Conservation (phyloP, 30 jellyfish, hydroid and myxozoan genomes). For the Mastigias papua region DNA sequence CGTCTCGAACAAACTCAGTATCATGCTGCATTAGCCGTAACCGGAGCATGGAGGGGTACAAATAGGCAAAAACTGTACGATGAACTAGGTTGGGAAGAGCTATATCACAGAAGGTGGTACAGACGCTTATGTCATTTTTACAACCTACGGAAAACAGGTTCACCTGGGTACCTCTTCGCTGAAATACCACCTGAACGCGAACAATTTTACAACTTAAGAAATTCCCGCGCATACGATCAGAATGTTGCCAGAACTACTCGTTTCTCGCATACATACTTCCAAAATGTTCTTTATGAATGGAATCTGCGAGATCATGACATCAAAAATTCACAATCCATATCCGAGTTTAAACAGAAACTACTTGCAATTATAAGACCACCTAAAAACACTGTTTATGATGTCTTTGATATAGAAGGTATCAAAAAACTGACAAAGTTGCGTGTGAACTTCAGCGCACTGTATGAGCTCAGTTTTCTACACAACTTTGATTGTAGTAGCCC, state of each 20-base stretch:
- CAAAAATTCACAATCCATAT: slow-evolving; percentile 30
- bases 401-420: slow-evolving; percentile 52
- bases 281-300: slow-evolving; percentile 11
- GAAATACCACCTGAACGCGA: neutral
- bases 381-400: slow-evolving; percentile 37
- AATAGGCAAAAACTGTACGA: neutral
- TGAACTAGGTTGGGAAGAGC: slow-evolving; percentile 10
- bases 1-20: slow-evolving; percentile 2
- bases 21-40: slow-evolving; percentile 29
- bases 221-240: neutral
- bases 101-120: slow-evolving; percentile 18
- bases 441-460: slow-evolving; percentile 43
- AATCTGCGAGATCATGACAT: slow-evolving; percentile 25
- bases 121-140: slow-evolving; percentile 23
- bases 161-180: slow-evolving; percentile 3
- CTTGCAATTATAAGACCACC: slow-evolving; percentile 34
- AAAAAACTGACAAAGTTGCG: slow-evolving; percentile 44
- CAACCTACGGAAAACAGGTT: neutral
- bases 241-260: neutral
- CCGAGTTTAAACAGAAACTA: slow-evolving; percentile 22
- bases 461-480: slow-evolving; percentile 27
- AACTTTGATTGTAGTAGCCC: slow-evolving; percentile 28
- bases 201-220: neutral
- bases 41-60: slow-evolving; percentile 20
- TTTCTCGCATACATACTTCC: slow-evolving; percentile 25